Evolutionary conservation across 2,113 vertebrate species (phyloP).

Genomic region (Ornithorhynchus anatinus): DNA sequence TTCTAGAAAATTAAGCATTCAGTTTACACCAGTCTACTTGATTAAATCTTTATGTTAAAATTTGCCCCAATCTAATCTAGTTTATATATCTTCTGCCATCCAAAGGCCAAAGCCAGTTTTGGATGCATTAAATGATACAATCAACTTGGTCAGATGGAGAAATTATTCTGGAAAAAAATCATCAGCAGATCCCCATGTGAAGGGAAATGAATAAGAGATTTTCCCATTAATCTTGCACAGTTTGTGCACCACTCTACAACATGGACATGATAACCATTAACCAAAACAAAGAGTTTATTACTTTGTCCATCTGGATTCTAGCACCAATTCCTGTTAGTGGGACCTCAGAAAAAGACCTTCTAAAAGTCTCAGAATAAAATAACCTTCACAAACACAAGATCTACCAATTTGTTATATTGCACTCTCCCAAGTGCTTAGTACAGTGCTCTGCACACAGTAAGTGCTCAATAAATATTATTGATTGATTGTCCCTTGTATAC

Average conservation of each 20-base stretch:
- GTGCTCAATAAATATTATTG: too few species aligned
- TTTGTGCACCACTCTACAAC: neutral
- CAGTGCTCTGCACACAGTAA: too few species aligned
- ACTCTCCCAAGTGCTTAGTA: too few species aligned
- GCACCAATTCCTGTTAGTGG: too few species aligned
- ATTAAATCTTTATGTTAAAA: neutral
- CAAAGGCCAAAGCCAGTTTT: neutral
- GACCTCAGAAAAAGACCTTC: too few species aligned
- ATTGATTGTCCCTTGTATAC: too few species aligned
- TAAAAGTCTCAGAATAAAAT: too few species aligned
- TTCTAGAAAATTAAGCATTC: conserved; percentile 72
- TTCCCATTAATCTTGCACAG: neutral
- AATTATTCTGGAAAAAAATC: neutral
- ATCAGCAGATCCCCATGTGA: conserved; percentile 13
- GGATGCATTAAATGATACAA: neutral
- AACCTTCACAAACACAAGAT: too few species aligned
- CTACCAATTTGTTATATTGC: too few species aligned
- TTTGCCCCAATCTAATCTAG: neutral
- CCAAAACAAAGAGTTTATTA: neutral
- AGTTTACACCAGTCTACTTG: conserved; percentile 30
- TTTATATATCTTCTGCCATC: conserved; percentile 7
- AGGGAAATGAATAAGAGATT: neutral
- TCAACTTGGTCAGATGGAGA: neutral
- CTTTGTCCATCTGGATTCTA: too few species aligned
- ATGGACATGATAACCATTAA: neutral